Percentiles rank a stretch among this genome's conserved stretches.
phyloP scores from a whole-genome alignment of 2,113 vertebrate genomes.

The Anthoscopus minutus region DNA sequence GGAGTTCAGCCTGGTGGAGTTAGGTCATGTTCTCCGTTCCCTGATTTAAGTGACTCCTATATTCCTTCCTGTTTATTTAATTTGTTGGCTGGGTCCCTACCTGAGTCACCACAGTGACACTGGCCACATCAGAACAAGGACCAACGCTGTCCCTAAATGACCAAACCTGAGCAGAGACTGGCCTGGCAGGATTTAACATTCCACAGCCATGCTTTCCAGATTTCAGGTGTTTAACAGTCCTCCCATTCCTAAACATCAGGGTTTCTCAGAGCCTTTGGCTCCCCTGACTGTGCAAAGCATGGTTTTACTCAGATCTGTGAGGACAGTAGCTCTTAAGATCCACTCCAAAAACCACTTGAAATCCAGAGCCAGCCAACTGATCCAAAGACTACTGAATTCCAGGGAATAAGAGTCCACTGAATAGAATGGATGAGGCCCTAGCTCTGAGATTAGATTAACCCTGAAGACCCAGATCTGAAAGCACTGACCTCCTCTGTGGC shows the following conservation, averaged over 20 bases:
- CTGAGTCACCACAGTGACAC: not conserved
- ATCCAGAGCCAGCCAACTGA: not conserved
- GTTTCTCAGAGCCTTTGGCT: not conserved
- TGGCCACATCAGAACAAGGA: not conserved
- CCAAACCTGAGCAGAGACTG: not conserved
- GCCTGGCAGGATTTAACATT: not conserved
- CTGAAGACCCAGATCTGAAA: not conserved
- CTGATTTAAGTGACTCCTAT: not conserved
- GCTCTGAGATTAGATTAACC: not conserved
- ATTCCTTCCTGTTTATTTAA: not conserved
- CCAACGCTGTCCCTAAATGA: not conserved
- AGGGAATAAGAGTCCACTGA: not conserved
- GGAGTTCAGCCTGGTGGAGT: not conserved
- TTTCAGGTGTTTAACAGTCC: not conserved
- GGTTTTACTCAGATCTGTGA: not conserved
- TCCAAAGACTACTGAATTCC: not conserved
- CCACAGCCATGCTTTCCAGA: not conserved
- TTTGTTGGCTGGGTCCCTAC: not conserved
- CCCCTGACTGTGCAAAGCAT: accelerated
- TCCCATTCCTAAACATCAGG: not conserved
- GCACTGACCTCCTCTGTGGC: not conserved
- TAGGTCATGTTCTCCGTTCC: not conserved
- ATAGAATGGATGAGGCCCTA: not conserved
- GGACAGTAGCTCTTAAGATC: not conserved
- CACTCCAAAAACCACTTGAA: not conserved